These are phyloP conservation scores for Jaculus jaculus DNA, from an alignment of 2,113 vertebrate genomes.

Conservation along the genomic window DNA sequence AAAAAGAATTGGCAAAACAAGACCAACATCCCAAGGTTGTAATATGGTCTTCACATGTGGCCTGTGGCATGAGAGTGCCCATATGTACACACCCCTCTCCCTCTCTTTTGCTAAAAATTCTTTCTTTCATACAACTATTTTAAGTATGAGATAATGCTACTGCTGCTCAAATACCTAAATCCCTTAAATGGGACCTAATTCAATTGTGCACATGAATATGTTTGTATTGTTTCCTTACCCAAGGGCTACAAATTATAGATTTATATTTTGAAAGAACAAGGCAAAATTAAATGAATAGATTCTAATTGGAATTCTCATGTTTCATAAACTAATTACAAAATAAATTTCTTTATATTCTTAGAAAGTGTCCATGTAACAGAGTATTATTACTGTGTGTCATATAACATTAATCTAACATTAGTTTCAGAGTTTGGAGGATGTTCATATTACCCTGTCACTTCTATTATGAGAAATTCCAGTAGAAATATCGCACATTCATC, in stretches of 20 bases:
- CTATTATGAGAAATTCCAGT: neutral
- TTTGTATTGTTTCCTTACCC: neutral
- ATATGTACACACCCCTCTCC: no score
- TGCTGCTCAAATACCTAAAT: neutral
- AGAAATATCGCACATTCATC: neutral
- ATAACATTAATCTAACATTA: neutral
- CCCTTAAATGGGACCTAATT: neutral
- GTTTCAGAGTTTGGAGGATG: neutral
- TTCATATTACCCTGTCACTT: neutral
- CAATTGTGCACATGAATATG: neutral
- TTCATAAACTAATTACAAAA: neutral
- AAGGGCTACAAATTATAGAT: neutral
- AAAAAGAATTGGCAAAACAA: neutral
- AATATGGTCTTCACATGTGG: no score
- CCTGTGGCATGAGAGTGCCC: no score
- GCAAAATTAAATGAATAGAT: slow-evolving; percentile 19
- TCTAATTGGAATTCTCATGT: neutral
- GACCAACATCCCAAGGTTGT: no score
- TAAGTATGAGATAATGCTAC: neutral
- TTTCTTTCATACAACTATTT: neutral
- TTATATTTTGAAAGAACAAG: neutral
- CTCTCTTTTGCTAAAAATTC: neutral
- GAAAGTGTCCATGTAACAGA: neutral
- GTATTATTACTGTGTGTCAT: neutral
- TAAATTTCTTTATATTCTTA: neutral